These are phyloP conservation scores for Gordius sp. DNA, from an alignment of 2,888 invertebrate genomes.

Conservation along the genomic window DNA sequence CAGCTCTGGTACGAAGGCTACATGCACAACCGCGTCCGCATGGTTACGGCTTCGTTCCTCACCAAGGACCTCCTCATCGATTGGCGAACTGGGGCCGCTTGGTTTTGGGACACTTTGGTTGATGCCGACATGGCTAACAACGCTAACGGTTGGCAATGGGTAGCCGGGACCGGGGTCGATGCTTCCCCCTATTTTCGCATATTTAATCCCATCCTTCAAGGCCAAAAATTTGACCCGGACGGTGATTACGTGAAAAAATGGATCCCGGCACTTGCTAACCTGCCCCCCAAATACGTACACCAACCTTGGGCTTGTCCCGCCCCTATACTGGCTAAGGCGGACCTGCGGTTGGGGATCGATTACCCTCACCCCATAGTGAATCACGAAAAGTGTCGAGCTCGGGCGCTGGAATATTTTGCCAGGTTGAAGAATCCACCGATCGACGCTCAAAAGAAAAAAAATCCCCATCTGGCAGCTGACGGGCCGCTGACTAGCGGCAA, in stretches of 20 bases:
- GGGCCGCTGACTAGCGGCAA: too few relatives aligned
- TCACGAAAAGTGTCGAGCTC: conserved; percentile 3
- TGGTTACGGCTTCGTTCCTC: conserved; percentile 29
- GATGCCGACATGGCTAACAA: conserved; percentile 30
- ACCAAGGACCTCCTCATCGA: conserved; percentile 28
- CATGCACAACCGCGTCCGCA: conserved; percentile 29
- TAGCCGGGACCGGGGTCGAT: conserved; percentile 29
- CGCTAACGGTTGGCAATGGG: conserved; percentile 30
- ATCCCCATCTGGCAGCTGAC: too few relatives aligned
- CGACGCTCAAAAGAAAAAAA: too few relatives aligned
- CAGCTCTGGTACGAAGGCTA: conserved; percentile 25
- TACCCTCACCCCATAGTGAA: conserved; percentile 17
- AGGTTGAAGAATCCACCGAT: neutral
- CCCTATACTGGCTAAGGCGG: neutral
- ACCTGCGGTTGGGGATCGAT: neutral
- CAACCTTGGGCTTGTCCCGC: neutral
- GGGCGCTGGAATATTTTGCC: conserved; percentile 11
- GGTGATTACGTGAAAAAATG: conserved; percentile 27
- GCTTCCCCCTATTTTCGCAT: conserved; percentile 25
- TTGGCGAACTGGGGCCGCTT: conserved; percentile 29
- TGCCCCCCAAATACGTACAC: conserved; percentile 1
- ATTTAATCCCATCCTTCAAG: conserved; percentile 21
- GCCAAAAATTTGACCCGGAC: conserved; percentile 21
- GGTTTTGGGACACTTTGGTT: conserved; percentile 28
- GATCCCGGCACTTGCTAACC: conserved; percentile 26